Conservation (phyloP, 2,113 vertebrate genomes). For the Grammomys dolichurus region DNA sequence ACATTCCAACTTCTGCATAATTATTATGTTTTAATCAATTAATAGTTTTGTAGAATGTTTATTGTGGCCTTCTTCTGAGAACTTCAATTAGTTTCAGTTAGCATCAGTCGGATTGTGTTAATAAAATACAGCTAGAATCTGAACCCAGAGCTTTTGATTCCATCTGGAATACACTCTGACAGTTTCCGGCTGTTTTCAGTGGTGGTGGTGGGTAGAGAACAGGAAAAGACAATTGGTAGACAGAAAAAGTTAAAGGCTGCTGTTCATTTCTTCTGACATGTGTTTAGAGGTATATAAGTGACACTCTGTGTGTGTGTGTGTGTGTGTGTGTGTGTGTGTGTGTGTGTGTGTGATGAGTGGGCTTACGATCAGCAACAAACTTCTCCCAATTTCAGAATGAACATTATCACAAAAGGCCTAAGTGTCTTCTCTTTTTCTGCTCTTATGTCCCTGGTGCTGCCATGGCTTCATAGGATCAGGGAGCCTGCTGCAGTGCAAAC, state of each 20-base stretch:
- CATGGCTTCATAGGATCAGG: neutral
- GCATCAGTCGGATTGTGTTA: neutral
- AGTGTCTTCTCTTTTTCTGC: neutral
- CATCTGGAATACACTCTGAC: neutral
- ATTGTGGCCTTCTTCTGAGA: neutral
- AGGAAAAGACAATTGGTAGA: neutral
- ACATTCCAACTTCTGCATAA: neutral
- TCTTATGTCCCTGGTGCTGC: neutral
- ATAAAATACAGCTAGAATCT: neutral
- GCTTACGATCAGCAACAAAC: neutral
- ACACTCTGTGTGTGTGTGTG: neutral
- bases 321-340: neutral
- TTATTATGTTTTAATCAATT: neutral
- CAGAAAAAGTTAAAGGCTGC: neutral
- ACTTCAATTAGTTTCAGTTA: neutral
- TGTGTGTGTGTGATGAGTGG: neutral
- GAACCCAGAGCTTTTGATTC: neutral
- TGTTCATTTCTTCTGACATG: neutral
- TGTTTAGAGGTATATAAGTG: neutral
- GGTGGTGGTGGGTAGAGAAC: neutral
- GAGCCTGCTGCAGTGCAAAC: neutral
- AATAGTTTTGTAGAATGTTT: neutral
- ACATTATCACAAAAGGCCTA: neutral
- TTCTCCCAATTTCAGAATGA: slow-evolving; percentile 20
- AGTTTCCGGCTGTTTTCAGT: neutral